Evolutionary conservation across 1,140 invertebrate genomes (phyloP), one percentile per base, ranked within the genome.

Genomic region (Acromyrmex heyeri): DNA sequence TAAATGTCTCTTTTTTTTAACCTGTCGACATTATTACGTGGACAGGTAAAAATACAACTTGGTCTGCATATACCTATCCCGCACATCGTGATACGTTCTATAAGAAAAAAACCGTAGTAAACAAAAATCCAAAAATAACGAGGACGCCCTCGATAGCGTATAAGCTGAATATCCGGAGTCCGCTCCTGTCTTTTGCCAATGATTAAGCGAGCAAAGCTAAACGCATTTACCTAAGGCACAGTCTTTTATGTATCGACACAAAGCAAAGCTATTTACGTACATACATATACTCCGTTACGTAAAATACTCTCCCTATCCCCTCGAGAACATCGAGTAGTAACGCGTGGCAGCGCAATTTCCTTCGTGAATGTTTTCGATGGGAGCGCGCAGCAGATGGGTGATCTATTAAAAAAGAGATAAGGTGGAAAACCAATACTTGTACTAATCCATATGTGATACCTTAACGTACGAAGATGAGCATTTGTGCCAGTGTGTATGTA

Each of bases 111-210:
- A 90, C 57, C 38, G 81, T 67, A 67, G 78, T 82, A 75, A 87
- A 86, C 73, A 65, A 85, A 55, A 76, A 75, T 87, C 85, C 34
- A 79, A 87, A 87, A 88, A 30, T 87, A 88, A 86, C 78, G 30
- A 88, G 90, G 10, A 73, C 38, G 38, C 38, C 55, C 79, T 83
- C 69, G 44, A 75, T 34, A 69, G 24, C 62, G 67, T 85, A 34
- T 34, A 91, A 86, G 70, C 59, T 85, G 81, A 53, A 55, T 75
- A 59, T 72, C 61, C 85, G 65, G 82, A 73, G 34, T 85, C 57
- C 55, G 67, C 65, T 55, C 53, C 61, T 94, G 38, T 65, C 61
- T 75, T 57, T 85, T 44, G 44, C 81, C 65, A 82, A 87, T 76
- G 64, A 55, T 65, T 50, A 87, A 85, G 55, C 73, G 85, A 69